Conservation (phyloP, 1,140 invertebrate genomes). For the Orius laevigatus region DNA sequence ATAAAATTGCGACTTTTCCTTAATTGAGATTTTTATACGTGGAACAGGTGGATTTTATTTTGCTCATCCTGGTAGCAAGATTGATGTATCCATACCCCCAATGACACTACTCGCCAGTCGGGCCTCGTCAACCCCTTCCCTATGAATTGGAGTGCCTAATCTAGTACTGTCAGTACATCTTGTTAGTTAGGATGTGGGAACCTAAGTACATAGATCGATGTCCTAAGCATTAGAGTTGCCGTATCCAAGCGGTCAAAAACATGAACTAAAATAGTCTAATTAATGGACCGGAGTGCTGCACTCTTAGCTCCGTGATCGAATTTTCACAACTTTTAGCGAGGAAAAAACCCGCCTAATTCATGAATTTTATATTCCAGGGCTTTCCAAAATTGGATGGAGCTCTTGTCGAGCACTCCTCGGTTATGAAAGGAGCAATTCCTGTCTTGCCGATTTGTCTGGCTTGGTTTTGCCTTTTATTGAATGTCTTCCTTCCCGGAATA, state of each 20-base stretch:
- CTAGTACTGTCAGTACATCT: too few species aligned
- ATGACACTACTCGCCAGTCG: too few species aligned
- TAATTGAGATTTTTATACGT: too few species aligned
- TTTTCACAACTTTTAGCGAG: neutral
- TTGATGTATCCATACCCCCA: too few species aligned
- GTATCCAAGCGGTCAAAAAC: neutral
- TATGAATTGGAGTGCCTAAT: too few species aligned
- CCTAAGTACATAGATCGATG: neutral
- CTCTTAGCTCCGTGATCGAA: neutral
- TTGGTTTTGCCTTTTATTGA: constrained; percentile 70
- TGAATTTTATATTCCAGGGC: constrained; percentile 29
- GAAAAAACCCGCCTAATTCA: neutral
- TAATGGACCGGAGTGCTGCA: neutral
- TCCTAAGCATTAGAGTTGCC: neutral
- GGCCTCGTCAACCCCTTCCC: too few species aligned
- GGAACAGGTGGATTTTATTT: too few species aligned
- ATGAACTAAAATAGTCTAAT: neutral
- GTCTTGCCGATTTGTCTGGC: constrained; percentile 67
- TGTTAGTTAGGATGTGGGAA: neutral
- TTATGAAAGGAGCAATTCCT: constrained; percentile 77
- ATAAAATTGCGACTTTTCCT: too few species aligned
- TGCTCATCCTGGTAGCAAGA: too few species aligned
- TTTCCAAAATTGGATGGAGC: constrained; percentile 59
- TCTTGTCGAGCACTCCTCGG: constrained; percentile 60
- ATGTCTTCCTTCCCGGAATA: constrained; percentile 67